These are phyloP conservation scores for Lucifuga dentata DNA, from an alignment of 2,113 vertebrate species.

Conservation along the genomic window DNA sequence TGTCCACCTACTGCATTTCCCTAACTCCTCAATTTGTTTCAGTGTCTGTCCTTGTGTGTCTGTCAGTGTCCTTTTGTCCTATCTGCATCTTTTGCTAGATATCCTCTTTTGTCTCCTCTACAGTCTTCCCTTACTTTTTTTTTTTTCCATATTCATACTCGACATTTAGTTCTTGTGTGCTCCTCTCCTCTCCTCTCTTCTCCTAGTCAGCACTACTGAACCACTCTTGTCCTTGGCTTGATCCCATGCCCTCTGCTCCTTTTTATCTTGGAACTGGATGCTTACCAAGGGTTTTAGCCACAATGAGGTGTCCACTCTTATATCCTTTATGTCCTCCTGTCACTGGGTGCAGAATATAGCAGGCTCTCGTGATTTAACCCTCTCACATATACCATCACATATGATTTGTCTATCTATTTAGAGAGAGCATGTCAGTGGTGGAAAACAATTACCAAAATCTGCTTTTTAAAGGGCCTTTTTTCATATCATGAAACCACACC, in stretches of 20 bases:
- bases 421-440: background rate
- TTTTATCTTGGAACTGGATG: slow-evolving; percentile 25
- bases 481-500: too few relatives aligned
- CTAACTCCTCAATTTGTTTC: background rate
- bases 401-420: too few relatives aligned
- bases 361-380: background rate
- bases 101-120: background rate
- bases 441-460: too few relatives aligned
- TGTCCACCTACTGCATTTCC: background rate
- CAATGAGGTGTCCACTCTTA: slow-evolving; percentile 8
- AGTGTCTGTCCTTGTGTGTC: background rate
- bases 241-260: slow-evolving; percentile 30
- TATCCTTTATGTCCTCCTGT: slow-evolving; percentile 4
- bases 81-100: too few relatives aligned
- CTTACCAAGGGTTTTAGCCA: slow-evolving; percentile 28
- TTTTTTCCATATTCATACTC: too few relatives aligned
- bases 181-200: slow-evolving; percentile 5
- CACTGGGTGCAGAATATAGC: background rate
- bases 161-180: too few relatives aligned
- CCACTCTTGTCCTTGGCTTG: slow-evolving; percentile 44
- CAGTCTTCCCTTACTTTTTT: too few relatives aligned
- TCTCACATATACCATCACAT: too few relatives aligned
- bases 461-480: too few relatives aligned
- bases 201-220: background rate
- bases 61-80: background rate